Conservation (phyloP, 2,888 invertebrate genomes). For the Microchrysa polita region DNA sequence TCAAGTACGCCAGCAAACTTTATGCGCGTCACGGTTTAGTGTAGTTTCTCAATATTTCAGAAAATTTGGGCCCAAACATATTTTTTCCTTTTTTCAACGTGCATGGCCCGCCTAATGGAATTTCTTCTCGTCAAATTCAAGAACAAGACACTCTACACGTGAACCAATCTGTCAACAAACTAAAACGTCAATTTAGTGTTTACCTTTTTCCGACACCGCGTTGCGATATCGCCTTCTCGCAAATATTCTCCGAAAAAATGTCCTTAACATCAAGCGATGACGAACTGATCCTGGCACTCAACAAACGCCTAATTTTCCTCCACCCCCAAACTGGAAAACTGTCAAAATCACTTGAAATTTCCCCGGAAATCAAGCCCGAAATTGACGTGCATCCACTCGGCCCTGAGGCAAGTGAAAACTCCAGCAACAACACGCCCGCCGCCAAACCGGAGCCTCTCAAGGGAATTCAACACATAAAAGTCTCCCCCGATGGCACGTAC, state of each 20-base stretch:
- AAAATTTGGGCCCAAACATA: no score
- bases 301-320: background rate
- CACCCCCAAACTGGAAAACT: background rate
- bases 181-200: no score
- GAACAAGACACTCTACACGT: no score
- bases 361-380: background rate
- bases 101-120: no score
- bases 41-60: no score
- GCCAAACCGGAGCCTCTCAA: background rate
- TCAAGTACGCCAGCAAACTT: no score
- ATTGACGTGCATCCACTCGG: background rate
- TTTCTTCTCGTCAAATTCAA: no score
- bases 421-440: background rate
- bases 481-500: constrained; percentile 68
- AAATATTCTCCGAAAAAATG: background rate
- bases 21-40: no score
- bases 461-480: constrained; percentile 62
- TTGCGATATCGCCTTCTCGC: no score
- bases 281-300: background rate
- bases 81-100: no score
- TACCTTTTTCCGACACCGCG: no score
- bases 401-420: constrained; percentile 12
- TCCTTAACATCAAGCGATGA: background rate
- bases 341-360: background rate
- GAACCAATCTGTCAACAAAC: no score